Percentiles rank a stretch among this genome's conserved stretches.
These are phyloP conservation scores for Aphelenchoides fujianensis DNA, from an alignment of 1,140 invertebrate genomes.

Conservation along the genomic window DNA sequence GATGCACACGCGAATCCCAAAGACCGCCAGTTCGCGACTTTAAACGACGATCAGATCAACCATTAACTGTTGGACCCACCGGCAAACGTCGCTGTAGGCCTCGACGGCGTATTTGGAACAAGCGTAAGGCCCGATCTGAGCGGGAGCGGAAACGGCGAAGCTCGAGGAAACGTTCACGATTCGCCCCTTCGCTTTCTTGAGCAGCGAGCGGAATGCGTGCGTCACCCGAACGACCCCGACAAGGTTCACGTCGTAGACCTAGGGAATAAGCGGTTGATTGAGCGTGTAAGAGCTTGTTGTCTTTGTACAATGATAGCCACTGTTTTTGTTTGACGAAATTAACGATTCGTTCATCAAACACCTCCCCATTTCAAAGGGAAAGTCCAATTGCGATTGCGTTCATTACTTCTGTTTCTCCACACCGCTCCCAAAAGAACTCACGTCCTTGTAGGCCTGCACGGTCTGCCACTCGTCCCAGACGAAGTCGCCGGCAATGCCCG, in stretches of 20 bases:
- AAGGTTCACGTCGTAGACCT: constrained; percentile 13
- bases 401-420: too few relatives aligned
- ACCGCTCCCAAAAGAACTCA: background rate
- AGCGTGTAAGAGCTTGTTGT: too few relatives aligned
- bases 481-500: background rate
- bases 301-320: too few relatives aligned
- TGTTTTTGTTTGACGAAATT: too few relatives aligned
- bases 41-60: background rate
- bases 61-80: background rate
- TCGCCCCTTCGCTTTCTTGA: background rate
- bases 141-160: background rate
- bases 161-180: constrained; percentile 6
- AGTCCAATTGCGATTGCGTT: too few relatives aligned
- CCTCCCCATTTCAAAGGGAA: too few relatives aligned
- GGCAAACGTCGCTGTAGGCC: background rate
- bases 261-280: background rate
- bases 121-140: background rate
- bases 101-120: background rate
- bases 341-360: too few relatives aligned
- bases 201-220: background rate
- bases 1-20: constrained; percentile 4
- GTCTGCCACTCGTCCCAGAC: constrained; percentile 1
- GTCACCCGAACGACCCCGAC: constrained; percentile 4
- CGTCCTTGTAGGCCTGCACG: background rate
- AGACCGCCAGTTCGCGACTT: background rate